These are phyloP conservation scores for Diabrotica balteata DNA, from an alignment of 2,888 invertebrate species.

Conservation along the genomic window DNA sequence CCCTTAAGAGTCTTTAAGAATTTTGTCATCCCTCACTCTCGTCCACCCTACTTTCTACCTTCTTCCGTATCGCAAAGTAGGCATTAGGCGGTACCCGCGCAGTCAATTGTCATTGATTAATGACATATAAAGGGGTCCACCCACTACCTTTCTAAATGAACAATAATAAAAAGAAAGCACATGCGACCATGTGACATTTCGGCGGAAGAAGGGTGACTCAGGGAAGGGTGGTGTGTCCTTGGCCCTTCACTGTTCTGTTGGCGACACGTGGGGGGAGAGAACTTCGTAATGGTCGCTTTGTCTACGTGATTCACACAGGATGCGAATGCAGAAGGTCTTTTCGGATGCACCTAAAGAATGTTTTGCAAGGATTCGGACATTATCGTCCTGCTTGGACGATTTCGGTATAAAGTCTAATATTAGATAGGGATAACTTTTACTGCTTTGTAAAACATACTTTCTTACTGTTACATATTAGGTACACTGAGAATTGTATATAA, in stretches of 20 bases:
- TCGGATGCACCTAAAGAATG: slow-evolving; percentile 53
- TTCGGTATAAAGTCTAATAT: too few species aligned
- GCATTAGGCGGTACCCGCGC: slow-evolving; percentile 30
- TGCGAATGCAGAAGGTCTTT: slow-evolving; percentile 54
- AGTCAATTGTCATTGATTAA: slow-evolving; percentile 37
- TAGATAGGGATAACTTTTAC: too few species aligned
- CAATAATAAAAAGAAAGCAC: slow-evolving; percentile 40
- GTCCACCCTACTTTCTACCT: slow-evolving; percentile 16
- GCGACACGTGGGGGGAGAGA: slow-evolving; percentile 4
- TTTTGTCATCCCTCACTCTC: slow-evolving; percentile 14
- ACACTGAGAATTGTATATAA: too few species aligned
- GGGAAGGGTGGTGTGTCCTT: slow-evolving; percentile 29
- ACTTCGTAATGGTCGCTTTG: slow-evolving; percentile 53
- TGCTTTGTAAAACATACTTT: too few species aligned
- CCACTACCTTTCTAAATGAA: slow-evolving; percentile 38
- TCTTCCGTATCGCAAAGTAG: slow-evolving; percentile 31
- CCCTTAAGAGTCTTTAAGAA: slow-evolving; percentile 9
- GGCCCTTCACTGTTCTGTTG: slow-evolving; percentile 27
- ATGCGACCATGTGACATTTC: slow-evolving; percentile 42
- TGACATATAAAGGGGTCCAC: slow-evolving; percentile 35
- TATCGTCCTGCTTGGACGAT: too few species aligned
- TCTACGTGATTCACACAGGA: slow-evolving; percentile 58
- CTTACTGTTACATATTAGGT: too few species aligned
- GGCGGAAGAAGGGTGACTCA: slow-evolving; percentile 40
- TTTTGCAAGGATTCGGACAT: slow-evolving; percentile 1